Evolutionary conservation across 1,140 invertebrate genomes (phyloP), one percentile per base, ranked within the genome.

Genomic region (Drosophila pectinifera): DNA sequence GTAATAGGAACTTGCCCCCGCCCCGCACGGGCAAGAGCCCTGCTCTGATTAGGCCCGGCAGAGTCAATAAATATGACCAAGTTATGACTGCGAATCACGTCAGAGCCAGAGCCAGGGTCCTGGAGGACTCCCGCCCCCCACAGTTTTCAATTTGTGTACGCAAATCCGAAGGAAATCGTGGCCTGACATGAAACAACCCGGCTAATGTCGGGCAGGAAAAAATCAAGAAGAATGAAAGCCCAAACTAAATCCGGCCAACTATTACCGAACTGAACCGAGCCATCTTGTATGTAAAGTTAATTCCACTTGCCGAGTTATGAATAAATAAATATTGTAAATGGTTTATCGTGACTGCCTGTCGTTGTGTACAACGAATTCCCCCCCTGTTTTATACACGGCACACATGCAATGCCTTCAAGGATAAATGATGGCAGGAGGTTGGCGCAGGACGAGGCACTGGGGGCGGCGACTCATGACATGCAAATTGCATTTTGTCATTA

Each of bases 261-360:
- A 69, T 77, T 73, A 64, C 58, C 42, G 22, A 70, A 73, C 69
- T 73, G 73, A 70, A 51, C 76, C 59, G 65, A 45, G 48, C 63
- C 67, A 68, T 70, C 64, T 68, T 70, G 68, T 48, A 70, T 70
- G 68, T 63, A 63, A 74, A 75, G 59, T 51, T 69, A 77, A 77
- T 76, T 69, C 73, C 56, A 69, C 51, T 77, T 43, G 75, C 43
- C 13, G 74, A 88, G 80, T 83, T 86, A 86, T 86, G 83, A 86
- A 86, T 86, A 86, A 86, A 86, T 86, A 86, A 86, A 86, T 89
- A 86, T 86, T 83, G 67, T 76, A 86, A 88, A 83, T 89, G 80
- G 79, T 39, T 83, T 83, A 86, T 88, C 83, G 83, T 86, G 83
- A 88, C 83, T 86, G 79, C 45, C 79, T 88, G 79, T 83, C 82